These are phyloP conservation scores for Eremophila alpestris DNA, from an alignment of 2,797 vertebrate genomes.

Conservation along the genomic window DNA sequence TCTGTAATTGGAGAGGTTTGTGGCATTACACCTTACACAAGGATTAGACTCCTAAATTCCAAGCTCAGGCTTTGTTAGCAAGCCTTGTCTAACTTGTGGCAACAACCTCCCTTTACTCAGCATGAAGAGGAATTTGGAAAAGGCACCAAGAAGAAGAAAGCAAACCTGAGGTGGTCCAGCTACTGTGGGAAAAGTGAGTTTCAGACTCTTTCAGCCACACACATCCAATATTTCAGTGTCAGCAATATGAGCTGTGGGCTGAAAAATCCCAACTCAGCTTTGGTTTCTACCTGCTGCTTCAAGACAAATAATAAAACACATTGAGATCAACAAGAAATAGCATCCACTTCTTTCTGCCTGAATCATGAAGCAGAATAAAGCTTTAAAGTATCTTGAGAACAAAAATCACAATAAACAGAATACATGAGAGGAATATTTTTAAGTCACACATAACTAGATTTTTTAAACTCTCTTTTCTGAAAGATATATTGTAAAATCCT, in stretches of 20 bases:
- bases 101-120: background rate
- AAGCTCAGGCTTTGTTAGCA: background rate
- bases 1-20: background rate
- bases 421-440: background rate
- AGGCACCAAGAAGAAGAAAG: background rate
- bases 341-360: background rate
- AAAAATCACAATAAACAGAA: background rate
- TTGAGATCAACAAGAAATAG: background rate
- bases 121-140: background rate
- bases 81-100: background rate
- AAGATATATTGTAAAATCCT: background rate
- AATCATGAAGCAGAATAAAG: background rate
- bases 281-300: background rate
- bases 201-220: background rate
- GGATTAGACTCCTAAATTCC: background rate
- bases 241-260: background rate
- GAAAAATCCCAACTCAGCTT: background rate
- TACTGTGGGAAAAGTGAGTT: background rate
- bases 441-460: background rate
- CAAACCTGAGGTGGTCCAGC: background rate
- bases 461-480: background rate
- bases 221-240: background rate
- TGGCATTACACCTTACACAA: background rate
- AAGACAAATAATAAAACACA: background rate
- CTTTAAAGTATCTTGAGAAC: background rate